Conservation (phyloP, 2,113 vertebrate genomes). For the Plestiodon gilberti region DNA sequence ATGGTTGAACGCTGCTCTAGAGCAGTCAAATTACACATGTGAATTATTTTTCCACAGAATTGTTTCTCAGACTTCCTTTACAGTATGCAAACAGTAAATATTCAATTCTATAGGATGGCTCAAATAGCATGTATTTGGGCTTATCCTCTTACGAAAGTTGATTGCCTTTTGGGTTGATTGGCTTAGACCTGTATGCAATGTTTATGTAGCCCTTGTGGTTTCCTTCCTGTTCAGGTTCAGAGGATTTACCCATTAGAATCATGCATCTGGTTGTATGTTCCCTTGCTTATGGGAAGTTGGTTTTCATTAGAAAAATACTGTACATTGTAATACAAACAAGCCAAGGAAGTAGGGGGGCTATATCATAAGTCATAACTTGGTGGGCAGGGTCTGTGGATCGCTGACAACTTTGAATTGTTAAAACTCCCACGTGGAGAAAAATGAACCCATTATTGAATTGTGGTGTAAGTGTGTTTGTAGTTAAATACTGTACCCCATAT, state of each 20-base stretch:
- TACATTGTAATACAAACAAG: slow-evolving; percentile 28
- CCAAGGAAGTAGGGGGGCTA: slow-evolving; percentile 38
- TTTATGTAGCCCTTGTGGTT: not conserved
- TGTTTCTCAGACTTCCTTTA: not conserved
- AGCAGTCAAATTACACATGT: not conserved
- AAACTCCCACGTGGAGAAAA: slow-evolving; percentile 65
- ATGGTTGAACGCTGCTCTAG: not conserved
- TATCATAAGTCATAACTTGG: slow-evolving; percentile 66
- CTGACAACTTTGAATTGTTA: slow-evolving; percentile 62
- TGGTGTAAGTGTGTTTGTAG: slow-evolving; percentile 31
- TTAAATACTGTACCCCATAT: slow-evolving; percentile 10
- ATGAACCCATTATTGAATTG: slow-evolving; percentile 67
- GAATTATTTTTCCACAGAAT: not conserved
- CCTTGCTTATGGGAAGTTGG: slow-evolving; percentile 16
- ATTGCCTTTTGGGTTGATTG: slow-evolving; percentile 1
- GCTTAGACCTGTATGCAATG: slow-evolving; percentile 25
- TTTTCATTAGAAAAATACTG: slow-evolving; percentile 32
- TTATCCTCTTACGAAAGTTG: not conserved
- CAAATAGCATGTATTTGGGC: not conserved
- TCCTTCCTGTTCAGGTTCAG: slow-evolving; percentile 23
- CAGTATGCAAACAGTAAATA: not conserved
- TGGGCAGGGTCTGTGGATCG: slow-evolving; percentile 74
- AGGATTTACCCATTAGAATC: not conserved
- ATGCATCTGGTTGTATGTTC: slow-evolving; percentile 19
- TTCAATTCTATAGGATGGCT: not conserved